These are phyloP conservation scores for Ophion obscuratus DNA, from an alignment of 2,888 invertebrate genomes.

Conservation along the genomic window DNA sequence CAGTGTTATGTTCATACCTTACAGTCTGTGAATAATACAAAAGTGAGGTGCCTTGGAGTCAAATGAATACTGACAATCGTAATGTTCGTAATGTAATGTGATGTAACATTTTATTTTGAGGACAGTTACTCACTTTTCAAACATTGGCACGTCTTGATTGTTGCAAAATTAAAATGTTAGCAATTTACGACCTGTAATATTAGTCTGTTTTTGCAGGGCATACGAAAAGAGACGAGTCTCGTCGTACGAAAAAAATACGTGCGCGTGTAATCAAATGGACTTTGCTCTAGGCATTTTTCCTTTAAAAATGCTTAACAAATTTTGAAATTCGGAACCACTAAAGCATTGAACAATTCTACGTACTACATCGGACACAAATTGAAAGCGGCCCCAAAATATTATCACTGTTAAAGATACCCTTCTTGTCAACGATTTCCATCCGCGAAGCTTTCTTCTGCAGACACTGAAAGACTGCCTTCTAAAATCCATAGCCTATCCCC, in stretches of 20 bases:
- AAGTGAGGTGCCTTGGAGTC: constrained; percentile 14
- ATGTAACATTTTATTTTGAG: too few species aligned
- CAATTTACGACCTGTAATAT: background rate
- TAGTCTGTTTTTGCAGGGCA: too few species aligned
- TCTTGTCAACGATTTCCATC: constrained; percentile 56
- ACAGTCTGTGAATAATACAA: constrained; percentile 26
- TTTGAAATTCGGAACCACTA: constrained; percentile 8
- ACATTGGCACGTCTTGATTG: too few species aligned
- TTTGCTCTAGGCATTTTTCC: constrained; percentile 21
- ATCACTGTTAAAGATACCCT: constrained; percentile 31
- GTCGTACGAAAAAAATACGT: too few species aligned
- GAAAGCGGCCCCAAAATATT: constrained; percentile 20
- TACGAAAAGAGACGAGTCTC: too few species aligned
- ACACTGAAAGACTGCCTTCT: constrained; percentile 27
- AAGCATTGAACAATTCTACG: constrained; percentile 7
- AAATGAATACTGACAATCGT: too few species aligned
- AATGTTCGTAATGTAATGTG: too few species aligned
- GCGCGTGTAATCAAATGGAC: background rate
- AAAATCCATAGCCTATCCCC: constrained; percentile 46
- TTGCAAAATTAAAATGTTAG: constrained; percentile 7
- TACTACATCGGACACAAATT: background rate
- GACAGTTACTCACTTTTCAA: too few species aligned
- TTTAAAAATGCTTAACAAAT: constrained; percentile 11
- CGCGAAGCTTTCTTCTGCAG: constrained; percentile 55
- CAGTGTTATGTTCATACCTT: constrained; percentile 31